These are phyloP conservation scores for Drosophila prostipennis DNA, from an alignment of 2,888 invertebrate species.

Conservation along the genomic window DNA sequence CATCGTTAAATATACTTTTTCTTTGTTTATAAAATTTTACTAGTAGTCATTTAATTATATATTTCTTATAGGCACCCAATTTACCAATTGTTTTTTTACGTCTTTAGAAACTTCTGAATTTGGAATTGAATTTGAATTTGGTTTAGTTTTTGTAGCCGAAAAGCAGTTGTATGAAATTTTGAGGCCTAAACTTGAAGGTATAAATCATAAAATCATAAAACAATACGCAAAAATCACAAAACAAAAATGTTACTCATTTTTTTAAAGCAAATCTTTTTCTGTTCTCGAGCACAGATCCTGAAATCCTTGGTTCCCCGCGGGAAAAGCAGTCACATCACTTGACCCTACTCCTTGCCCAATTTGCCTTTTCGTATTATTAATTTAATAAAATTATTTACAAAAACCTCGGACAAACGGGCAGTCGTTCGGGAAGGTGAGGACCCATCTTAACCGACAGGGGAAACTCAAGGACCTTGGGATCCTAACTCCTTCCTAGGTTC, in stretches of 20 bases:
- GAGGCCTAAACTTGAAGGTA: slow-evolving; percentile 48
- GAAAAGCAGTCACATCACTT: background rate
- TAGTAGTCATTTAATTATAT: slow-evolving; percentile 79
- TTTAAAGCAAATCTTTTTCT: slow-evolving; percentile 22
- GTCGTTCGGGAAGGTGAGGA: slow-evolving; percentile 12
- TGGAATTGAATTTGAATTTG: slow-evolving; percentile 45
- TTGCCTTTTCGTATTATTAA: slow-evolving; percentile 59
- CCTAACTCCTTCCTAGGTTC: slow-evolving; percentile 11
- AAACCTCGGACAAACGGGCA: slow-evolving; percentile 48
- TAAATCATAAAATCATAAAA: slow-evolving; percentile 16
- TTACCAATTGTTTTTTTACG: slow-evolving; percentile 79
- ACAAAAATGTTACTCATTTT: slow-evolving; percentile 18
- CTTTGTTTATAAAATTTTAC: slow-evolving; percentile 81
- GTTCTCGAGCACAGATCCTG: slow-evolving; percentile 11
- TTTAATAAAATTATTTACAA: slow-evolving; percentile 80
- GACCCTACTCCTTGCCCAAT: background rate
- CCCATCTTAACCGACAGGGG: slow-evolving; percentile 6
- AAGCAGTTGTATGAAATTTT: slow-evolving; percentile 55
- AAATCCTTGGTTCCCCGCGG: background rate
- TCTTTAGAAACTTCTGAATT: slow-evolving; percentile 37
- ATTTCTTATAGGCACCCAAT: slow-evolving; percentile 83
- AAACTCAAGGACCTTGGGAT: background rate
- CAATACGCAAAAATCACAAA: slow-evolving; percentile 21
- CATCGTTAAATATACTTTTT: slow-evolving; percentile 52
- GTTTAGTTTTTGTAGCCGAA: slow-evolving; percentile 42